Base-by-base conservation (phyloP, 2,888 invertebrate species). In the Andrena bucephala region DNA sequence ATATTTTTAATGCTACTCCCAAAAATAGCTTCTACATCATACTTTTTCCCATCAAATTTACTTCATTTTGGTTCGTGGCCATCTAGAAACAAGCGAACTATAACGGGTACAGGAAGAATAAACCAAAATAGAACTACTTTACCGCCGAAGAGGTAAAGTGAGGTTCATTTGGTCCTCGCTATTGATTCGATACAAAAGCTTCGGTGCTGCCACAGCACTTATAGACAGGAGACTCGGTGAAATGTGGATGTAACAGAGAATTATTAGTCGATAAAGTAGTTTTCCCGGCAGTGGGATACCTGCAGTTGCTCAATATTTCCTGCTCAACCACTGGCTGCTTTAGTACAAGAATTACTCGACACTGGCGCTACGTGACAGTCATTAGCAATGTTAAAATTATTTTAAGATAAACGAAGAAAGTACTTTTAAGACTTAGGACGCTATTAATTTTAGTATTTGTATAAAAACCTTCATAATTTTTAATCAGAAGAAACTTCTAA, bases 231-330 rank as follows among this genome's bases (percentile, higher is more conserved):
- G 60, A 27, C 54, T 48, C 6, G 4, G 16, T n/a, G 3, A 6
- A 27, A 24, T 27, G 24, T 24, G 4, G 13, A 57, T 10, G 10
- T 20, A 10, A 27, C n/a, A 20, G 31, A 24, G 48, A 36, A 24
- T 54, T 69, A 36, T 13, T 1, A 13, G 77, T 29, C 31, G 81
- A 60, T 81, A 77, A 81, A 60, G 29, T 5, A 62, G 65, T 20
- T 27, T 36, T 8, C 57, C 8, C 1, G 2, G 4, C 29, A 27
- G 5, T 1, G 24, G 8, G 5, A 72, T 71, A 76, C 52, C 77
- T 1, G 10, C 59, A 13, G 65, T 16, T 4, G 71, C 10, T 63
- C 8, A 8, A 20, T 0, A 27, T 36, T 2, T 36, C n/a, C 20
- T 5, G 0, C 1, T 13, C 13, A 24, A n/a, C 4, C 2, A 6